A percentile compares a stretch with the other conserved stretches of the same genome.
Conservation (phyloP, 1,140 invertebrate genomes). For the Trachelipus rathkii region DNA sequence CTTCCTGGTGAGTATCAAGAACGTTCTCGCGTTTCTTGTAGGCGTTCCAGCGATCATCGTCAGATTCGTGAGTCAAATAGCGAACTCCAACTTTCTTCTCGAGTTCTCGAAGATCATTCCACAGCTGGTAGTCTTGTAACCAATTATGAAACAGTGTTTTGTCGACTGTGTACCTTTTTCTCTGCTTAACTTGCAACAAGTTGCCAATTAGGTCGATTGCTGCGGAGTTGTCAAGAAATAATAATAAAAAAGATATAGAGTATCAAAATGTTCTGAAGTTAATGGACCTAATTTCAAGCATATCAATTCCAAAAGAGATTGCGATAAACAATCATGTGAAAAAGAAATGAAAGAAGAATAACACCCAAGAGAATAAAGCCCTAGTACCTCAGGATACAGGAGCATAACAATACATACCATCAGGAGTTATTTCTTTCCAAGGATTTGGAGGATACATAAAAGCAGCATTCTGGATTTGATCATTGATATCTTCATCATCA, state of each 20-base stretch:
- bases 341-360: neutral
- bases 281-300: neutral
- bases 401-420: constrained; percentile 61
- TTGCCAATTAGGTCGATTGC: constrained; percentile 97
- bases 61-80: constrained; percentile 93
- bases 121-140: constrained; percentile 94
- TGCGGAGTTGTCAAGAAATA: constrained; percentile 53
- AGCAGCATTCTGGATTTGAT: constrained; percentile 98
- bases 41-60: constrained; percentile 83
- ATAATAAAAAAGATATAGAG: too few species aligned
- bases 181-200: constrained; percentile 95
- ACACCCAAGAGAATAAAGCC: too few species aligned
- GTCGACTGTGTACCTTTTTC: constrained; percentile 93
- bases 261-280: neutral
- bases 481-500: constrained; percentile 98
- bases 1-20: too few species aligned
- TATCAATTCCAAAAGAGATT: neutral
- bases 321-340: constrained; percentile 17
- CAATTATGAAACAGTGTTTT: constrained; percentile 91
- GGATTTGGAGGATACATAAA: constrained; percentile 99
- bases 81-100: constrained; percentile 73
- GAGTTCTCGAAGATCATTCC: constrained; percentile 85
- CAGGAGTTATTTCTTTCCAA: constrained; percentile 95
- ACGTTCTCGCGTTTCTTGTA: constrained; percentile 50
- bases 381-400: too few species aligned